Evolutionary conservation across 2,797 vertebrate genomes (phyloP).

Genomic region (Sebastes dallii): DNA sequence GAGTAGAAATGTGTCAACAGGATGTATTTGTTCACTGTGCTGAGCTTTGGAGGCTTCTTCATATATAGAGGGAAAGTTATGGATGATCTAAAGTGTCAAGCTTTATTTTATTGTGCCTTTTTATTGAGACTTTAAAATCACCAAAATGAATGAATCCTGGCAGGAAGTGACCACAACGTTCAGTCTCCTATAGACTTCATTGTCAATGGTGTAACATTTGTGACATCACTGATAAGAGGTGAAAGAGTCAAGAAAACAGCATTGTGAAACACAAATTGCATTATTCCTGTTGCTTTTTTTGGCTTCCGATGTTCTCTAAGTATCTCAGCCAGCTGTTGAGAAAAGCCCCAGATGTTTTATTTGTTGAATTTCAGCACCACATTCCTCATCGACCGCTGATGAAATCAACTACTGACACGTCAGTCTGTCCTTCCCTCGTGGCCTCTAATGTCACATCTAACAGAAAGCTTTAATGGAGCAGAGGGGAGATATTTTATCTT

Average conservation of each 20-base stretch:
- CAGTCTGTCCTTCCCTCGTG: slow-evolving; percentile 72
- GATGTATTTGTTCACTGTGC: background rate
- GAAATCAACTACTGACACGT: slow-evolving; percentile 85
- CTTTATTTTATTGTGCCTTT: background rate
- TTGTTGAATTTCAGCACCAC: background rate
- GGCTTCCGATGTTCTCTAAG: background rate
- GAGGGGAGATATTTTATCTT: slow-evolving; percentile 43
- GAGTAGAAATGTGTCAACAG: background rate
- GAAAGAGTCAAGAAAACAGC: background rate
- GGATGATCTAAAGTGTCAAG: background rate
- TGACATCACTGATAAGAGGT: slow-evolving; percentile 17
- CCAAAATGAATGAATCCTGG: slow-evolving; percentile 17
- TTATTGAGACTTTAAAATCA: background rate
- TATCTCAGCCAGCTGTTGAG: background rate
- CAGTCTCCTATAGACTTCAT: background rate
- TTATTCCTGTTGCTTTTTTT: background rate
- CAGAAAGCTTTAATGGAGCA: slow-evolving; percentile 11
- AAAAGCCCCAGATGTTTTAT: background rate
- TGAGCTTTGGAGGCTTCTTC: background rate
- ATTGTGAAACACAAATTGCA: background rate
- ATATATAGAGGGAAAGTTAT: background rate
- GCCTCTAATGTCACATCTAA: slow-evolving; percentile 41
- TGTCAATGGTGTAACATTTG: background rate
- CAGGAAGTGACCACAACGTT: background rate
- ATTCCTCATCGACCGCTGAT: slow-evolving; percentile 46